phyloP scores from a whole-genome alignment of 1,140 invertebrate genomes.

The Caenorhabditis latens region DNA sequence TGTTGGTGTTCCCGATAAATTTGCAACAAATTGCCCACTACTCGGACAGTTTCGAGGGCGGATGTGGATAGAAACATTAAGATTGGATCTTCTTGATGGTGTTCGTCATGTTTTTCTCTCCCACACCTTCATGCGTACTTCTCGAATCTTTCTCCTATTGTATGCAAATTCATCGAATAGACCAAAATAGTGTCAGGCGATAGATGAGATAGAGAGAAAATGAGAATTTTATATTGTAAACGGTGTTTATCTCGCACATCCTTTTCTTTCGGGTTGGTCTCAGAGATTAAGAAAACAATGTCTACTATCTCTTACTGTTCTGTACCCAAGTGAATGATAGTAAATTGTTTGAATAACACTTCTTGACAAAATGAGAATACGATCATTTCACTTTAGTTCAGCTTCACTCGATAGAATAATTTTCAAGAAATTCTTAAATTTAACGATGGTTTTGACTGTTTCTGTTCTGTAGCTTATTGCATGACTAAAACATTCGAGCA shows the following conservation, averaged over 20 bases:
- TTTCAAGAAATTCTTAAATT: too few relatives aligned
- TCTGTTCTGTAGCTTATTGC: too few relatives aligned
- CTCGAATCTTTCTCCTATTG: neutral
- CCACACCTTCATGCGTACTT: conserved; percentile 1
- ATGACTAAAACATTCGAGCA: too few relatives aligned
- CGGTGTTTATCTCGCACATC: conserved; percentile 27
- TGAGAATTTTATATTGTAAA: neutral
- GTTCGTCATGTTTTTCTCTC: conserved; percentile 45
- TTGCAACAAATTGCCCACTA: conserved; percentile 22
- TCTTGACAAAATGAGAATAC: too few relatives aligned
- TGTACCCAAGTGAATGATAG: neutral
- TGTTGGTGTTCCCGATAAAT: neutral
- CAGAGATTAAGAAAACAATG: conserved; percentile 17
- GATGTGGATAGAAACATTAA: conserved; percentile 18
- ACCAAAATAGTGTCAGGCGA: conserved; percentile 12
- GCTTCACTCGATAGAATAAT: too few relatives aligned
- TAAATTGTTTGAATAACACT: too few relatives aligned
- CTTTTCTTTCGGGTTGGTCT: conserved; percentile 9
- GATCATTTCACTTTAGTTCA: too few relatives aligned
- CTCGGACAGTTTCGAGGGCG: neutral
- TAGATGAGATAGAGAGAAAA: conserved; percentile 1
- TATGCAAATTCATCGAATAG: conserved; percentile 34
- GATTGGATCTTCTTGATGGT: conserved; percentile 28
- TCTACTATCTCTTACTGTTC: neutral
- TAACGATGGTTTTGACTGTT: too few relatives aligned